These are phyloP conservation scores for Oreochromis grahami DNA, from an alignment of 2,797 vertebrate genomes.

Conservation along the genomic window DNA sequence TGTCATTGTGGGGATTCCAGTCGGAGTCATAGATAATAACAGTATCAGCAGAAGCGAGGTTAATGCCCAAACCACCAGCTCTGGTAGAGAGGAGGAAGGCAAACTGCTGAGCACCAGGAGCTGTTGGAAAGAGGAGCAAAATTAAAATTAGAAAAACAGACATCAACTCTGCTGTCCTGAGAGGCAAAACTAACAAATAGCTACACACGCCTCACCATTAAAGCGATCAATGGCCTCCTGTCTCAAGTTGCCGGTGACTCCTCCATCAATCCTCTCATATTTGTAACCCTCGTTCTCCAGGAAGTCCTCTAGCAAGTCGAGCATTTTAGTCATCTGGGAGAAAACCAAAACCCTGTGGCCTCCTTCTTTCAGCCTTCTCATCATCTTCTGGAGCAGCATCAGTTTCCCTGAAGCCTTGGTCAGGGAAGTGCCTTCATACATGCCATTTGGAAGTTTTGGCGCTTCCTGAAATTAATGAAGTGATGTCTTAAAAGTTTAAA, in stretches of 20 bases:
- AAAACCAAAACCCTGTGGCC: slow-evolving; percentile 97
- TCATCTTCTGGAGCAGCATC: slow-evolving; percentile 92
- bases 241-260: slow-evolving; percentile 95
- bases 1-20: slow-evolving; percentile 99
- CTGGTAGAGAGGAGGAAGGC: slow-evolving; percentile 97
- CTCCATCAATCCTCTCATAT: slow-evolving; percentile 96
- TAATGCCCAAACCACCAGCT: slow-evolving; percentile 97
- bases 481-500: neutral
- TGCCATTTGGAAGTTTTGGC: slow-evolving; percentile 97
- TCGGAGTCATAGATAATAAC: slow-evolving; percentile 99
- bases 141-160: neutral
- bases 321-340: slow-evolving; percentile 99
- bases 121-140: slow-evolving; percentile 61
- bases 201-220: slow-evolving; percentile 77
- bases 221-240: slow-evolving; percentile 98
- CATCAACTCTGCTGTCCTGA: neutral
- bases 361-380: slow-evolving; percentile 93
- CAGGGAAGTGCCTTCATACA: slow-evolving; percentile 94
- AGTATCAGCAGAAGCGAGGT: slow-evolving; percentile 96
- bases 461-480: slow-evolving; percentile 82
- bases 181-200: neutral
- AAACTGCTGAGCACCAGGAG: slow-evolving; percentile 96
- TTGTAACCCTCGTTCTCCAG: slow-evolving; percentile 97
- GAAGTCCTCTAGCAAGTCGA: slow-evolving; percentile 96
- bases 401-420: slow-evolving; percentile 94